These are phyloP conservation scores for Zoanthus sansibaricus DNA, from an alignment of 92 coral and sea anemone species.

Conservation along the genomic window DNA sequence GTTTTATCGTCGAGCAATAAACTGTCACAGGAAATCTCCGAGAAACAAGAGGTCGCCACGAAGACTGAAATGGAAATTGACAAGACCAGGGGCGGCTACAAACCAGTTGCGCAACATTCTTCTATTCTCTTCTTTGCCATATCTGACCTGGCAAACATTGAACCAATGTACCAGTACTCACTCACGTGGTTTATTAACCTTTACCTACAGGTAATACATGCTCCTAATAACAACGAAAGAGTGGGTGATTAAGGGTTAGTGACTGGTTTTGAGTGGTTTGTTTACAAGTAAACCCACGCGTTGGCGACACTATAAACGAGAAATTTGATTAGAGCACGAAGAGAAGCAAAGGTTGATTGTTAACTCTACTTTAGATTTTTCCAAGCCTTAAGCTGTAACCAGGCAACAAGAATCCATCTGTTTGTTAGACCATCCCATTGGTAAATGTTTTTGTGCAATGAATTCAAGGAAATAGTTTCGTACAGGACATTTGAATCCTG, in stretches of 20 bases:
- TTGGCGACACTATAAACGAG: too few relatives aligned
- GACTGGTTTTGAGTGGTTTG: too few relatives aligned
- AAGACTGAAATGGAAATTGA: constrained; percentile 94
- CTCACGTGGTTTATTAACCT: constrained; percentile 94
- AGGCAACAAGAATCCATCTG: too few relatives aligned
- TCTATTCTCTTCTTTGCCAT: constrained; percentile 94
- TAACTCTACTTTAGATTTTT: too few relatives aligned
- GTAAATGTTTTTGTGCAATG: too few relatives aligned
- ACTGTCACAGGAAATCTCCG: constrained; percentile 89
- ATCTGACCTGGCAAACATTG: constrained; percentile 96
- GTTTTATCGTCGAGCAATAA: constrained; percentile 93
- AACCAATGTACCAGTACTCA: constrained; percentile 98
- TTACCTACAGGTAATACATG: constrained; percentile 76
- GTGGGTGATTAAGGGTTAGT: background rate
- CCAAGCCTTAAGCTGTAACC: too few relatives aligned
- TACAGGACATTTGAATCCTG: too few relatives aligned
- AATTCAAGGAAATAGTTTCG: too few relatives aligned
- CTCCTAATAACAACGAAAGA: too few relatives aligned
- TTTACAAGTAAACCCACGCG: background rate
- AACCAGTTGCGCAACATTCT: constrained; percentile 97
- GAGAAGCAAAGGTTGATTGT: too few relatives aligned
- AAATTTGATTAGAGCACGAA: too few relatives aligned
- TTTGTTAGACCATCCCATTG: too few relatives aligned
- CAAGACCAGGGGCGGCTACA: constrained; percentile 93
- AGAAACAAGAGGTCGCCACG: constrained; percentile 92